A percentile compares a stretch with the other conserved stretches of the same genome.
phyloP scores from a whole-genome alignment of 1,140 invertebrate genomes.

The Zaprionus africanus region DNA sequence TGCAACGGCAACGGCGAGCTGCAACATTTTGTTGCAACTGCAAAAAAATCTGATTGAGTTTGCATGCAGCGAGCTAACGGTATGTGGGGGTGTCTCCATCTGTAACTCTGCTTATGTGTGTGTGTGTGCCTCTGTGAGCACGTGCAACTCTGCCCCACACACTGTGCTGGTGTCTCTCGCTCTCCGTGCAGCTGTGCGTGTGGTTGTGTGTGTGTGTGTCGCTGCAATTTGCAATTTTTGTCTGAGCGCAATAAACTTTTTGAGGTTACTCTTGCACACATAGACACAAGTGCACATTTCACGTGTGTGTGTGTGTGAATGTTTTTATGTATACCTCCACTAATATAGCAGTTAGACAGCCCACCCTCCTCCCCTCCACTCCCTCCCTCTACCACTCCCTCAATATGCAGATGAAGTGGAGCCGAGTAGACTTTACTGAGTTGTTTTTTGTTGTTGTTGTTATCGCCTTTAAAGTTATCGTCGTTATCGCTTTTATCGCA shows the following conservation, averaged over 20 bases:
- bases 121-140: conserved; percentile 64
- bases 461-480: conserved; percentile 34
- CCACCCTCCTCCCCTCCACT: not conserved
- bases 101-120: conserved; percentile 36
- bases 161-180: conserved; percentile 62
- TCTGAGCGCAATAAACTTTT: conserved; percentile 73
- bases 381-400: not conserved
- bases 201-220: conserved; percentile 52
- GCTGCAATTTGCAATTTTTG: conserved; percentile 66
- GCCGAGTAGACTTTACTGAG: conserved; percentile 4
- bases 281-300: not conserved
- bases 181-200: conserved; percentile 44
- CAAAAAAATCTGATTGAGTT: conserved; percentile 47
- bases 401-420: conserved; percentile 35
- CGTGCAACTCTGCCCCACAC: conserved; percentile 52
- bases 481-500: conserved; percentile 37
- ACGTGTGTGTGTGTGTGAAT: not conserved
- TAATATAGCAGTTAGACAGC: conserved; percentile 43
- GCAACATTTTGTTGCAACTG: conserved; percentile 31
- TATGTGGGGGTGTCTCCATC: conserved; percentile 38
- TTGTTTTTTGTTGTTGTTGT: conserved; percentile 1
- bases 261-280: conserved; percentile 71
- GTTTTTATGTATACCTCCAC: conserved; percentile 34
- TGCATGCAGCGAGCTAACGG: conserved; percentile 18
- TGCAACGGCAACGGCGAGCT: conserved; percentile 4